These are phyloP conservation scores for Elysia crispata DNA, from an alignment of 2,888 invertebrate genomes.

Conservation along the genomic window DNA sequence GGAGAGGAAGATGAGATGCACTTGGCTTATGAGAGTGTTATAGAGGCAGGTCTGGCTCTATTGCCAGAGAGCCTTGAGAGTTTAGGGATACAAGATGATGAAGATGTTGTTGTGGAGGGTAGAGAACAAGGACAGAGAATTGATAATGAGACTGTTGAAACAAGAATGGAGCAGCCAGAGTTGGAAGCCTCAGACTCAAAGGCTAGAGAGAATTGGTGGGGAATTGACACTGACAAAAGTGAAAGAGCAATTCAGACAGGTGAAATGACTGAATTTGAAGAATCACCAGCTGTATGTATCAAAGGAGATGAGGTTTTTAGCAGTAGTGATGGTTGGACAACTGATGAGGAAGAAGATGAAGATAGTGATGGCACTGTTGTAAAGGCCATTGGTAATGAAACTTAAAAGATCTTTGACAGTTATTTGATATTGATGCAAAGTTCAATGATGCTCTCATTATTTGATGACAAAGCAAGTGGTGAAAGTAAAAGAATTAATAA, in stretches of 20 bases:
- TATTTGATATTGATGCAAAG: not conserved
- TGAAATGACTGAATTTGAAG: not conserved
- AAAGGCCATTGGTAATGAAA: not conserved
- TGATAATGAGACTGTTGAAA: not conserved
- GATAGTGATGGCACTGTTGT: constrained; percentile 34
- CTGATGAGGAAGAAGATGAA: constrained; percentile 22
- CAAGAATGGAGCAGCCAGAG: too few relatives aligned
- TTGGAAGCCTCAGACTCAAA: too few relatives aligned
- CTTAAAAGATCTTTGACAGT: not conserved
- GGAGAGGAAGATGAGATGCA: constrained; percentile 2
- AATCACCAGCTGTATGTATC: not conserved
- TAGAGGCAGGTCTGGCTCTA: constrained; percentile 1
- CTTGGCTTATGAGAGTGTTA: constrained; percentile 21
- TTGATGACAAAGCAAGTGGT: not conserved
- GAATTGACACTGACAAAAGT: not conserved
- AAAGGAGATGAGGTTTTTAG: not conserved
- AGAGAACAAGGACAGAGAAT: not conserved
- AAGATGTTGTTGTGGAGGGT: constrained; percentile 23
- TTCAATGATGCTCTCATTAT: not conserved
- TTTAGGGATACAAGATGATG: constrained; percentile 2
- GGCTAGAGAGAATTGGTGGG: not conserved
- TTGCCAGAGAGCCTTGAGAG: not conserved
- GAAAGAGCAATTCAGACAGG: not conserved
- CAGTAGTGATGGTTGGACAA: not conserved
- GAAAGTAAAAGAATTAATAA: not conserved